Conservation (phyloP, 2,888 invertebrate species). For the Anodontia alba region DNA sequence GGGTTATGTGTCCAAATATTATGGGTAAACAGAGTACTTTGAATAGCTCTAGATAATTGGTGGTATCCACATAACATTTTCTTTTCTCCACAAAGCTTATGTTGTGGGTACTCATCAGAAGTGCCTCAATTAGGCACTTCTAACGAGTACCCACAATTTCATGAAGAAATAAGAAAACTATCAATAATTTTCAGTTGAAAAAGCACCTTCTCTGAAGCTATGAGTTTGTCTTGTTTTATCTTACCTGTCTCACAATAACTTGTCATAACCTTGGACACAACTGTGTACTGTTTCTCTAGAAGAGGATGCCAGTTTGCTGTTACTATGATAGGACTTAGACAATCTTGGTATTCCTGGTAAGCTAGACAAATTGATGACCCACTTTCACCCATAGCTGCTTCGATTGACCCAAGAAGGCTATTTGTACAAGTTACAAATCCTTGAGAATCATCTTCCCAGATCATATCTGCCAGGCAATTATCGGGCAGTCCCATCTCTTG, state of each 20-base stretch:
- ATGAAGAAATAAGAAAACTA: no score
- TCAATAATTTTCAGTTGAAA: no score
- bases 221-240: no score
- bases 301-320: neutral
- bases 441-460: neutral
- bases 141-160: no score
- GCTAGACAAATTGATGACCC: neutral
- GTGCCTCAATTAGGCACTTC: no score
- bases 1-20: no score
- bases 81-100: no score
- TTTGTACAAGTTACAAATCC: constrained; percentile 1
- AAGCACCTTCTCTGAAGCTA: no score
- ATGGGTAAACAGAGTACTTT: no score
- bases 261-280: neutral
- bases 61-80: no score
- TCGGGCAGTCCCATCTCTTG: neutral
- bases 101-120: no score
- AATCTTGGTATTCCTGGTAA: neutral
- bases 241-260: neutral
- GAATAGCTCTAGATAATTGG: no score
- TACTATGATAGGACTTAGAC: neutral
- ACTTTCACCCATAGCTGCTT: neutral
- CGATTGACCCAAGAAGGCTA: neutral
- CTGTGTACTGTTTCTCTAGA: neutral
- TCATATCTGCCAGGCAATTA: neutral